A percentile compares a stretch with the other conserved stretches of the same genome.
These are phyloP conservation scores for Bolborhynchus lineola DNA, from an alignment of 2,113 vertebrate genomes.

Conservation along the genomic window DNA sequence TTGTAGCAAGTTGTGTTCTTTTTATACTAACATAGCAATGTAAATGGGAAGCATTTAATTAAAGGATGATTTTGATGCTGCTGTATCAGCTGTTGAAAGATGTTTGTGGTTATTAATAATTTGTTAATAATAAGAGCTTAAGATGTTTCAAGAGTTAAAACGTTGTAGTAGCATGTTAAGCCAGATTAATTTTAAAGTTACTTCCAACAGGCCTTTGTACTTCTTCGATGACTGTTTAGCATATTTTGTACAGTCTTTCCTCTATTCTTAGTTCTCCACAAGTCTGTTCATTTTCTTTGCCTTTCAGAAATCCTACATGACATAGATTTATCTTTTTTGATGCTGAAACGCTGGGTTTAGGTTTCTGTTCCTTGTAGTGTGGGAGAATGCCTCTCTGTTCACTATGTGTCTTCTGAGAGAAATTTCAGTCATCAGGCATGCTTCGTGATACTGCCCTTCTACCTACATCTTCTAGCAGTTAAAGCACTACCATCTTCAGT, in stretches of 20 bases:
- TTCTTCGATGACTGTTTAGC: not conserved
- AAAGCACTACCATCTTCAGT: not conserved
- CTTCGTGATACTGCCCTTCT: not conserved
- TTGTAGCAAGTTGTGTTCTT: not conserved
- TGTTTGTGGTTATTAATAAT: not conserved
- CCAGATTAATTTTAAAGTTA: not conserved
- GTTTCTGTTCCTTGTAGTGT: not conserved
- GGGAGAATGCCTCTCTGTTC: not conserved
- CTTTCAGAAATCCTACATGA: not conserved
- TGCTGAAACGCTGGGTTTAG: not conserved
- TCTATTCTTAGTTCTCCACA: not conserved
- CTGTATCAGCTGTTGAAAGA: not conserved
- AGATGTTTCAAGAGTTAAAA: not conserved
- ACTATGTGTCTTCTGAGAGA: not conserved
- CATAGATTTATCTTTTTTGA: not conserved
- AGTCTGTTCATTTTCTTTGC: not conserved
- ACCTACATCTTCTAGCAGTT: not conserved
- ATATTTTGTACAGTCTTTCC: not conserved
- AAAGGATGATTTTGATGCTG: not conserved
- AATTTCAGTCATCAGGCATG: not conserved
- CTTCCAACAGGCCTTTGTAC: not conserved
- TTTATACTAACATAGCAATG: not conserved
- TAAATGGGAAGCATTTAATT: not conserved
- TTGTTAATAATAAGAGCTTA: not conserved
- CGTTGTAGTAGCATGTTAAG: not conserved